Base-by-base conservation (phyloP, 2,888 invertebrate species). In the Lordiphosa andalusiaca region DNA sequence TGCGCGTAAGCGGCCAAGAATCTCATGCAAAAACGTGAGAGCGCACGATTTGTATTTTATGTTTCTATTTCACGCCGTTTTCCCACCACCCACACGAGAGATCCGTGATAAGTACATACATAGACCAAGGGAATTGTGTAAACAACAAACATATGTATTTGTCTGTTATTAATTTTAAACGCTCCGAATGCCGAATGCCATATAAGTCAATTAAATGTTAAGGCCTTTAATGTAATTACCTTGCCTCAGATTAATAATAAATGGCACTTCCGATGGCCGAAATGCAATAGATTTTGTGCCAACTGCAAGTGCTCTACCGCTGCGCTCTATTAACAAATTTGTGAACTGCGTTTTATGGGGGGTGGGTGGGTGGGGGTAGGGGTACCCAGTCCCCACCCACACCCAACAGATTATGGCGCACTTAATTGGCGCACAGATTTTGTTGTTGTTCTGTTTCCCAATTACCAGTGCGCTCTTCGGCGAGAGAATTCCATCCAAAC, bases 401-500 rank as follows among this genome's bases (percentile, higher is more conserved):
- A 64, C 66, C 72, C 67, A 67, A 42, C 49, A 42, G 62, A 70
- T 82, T 75, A 65, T 62, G 53, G 73, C 53, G 36, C 58, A 52
- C 55, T 69, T 65, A 69, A 66, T 55, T 66, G 30, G 36, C 54
- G 39, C 12, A 49, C 38, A 37, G 19, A 2, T 19, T 2, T 73
- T 76, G 70, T 55, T 59, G 33, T 44, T 44, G 30, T 70, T 23
- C 35, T 33, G 37, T 40, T 82, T 71, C 64, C 72, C 68, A 78
- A 78, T 81, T 77, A 53, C 66, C 71, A 66, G 61, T 70, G 61
- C 61, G 51, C 52, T 60, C 72, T 67, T 50, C 66, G 58, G 9
- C 48, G 87, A 74, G 85, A 72, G 77, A 75, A 71, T 82, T 85
- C 84, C 80, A 85, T 82, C 84, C 86, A 84, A 87, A 85, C 88